phyloP scores from a whole-genome alignment of 2,888 invertebrate genomes.

The Rhopalosiphum nymphaeae region DNA sequence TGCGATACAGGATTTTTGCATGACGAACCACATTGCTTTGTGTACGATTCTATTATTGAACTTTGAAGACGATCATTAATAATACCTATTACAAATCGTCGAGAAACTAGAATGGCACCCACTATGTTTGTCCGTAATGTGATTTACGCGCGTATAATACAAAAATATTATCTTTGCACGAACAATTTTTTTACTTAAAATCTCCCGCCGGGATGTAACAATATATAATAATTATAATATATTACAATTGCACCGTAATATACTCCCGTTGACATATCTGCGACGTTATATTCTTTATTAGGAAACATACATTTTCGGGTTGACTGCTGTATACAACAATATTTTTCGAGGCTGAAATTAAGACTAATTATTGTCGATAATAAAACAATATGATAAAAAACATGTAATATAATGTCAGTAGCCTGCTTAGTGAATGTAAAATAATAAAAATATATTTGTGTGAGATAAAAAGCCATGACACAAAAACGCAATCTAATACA shows the following conservation, averaged over 20 bases:
- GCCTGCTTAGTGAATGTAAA: conserved; percentile 21
- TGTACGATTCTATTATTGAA: not conserved
- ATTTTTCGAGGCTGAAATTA: not conserved
- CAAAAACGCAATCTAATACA: conserved; percentile 35
- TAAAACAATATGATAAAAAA: not conserved
- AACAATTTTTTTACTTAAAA: not conserved
- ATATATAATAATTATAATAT: not conserved
- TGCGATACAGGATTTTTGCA: not conserved
- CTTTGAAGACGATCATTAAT: not conserved
- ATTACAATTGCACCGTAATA: not conserved
- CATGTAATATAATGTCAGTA: not conserved
- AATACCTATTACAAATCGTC: not conserved
- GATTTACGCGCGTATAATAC: not conserved
- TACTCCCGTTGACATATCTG: not conserved
- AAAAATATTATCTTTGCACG: not conserved
- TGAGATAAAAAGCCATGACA: conserved; percentile 54
- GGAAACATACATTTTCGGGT: not conserved
- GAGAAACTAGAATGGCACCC: not conserved
- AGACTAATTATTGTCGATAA: not conserved
- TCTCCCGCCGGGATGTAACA: not conserved
- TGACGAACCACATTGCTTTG: not conserved
- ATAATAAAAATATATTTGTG: not conserved
- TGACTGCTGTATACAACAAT: not conserved
- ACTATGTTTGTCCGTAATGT: not conserved
- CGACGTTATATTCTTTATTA: not conserved